These are phyloP conservation scores for Bolinopsis microptera DNA, from an alignment of 37 sponge, comb jelly and placozoan species.

Conservation along the genomic window DNA sequence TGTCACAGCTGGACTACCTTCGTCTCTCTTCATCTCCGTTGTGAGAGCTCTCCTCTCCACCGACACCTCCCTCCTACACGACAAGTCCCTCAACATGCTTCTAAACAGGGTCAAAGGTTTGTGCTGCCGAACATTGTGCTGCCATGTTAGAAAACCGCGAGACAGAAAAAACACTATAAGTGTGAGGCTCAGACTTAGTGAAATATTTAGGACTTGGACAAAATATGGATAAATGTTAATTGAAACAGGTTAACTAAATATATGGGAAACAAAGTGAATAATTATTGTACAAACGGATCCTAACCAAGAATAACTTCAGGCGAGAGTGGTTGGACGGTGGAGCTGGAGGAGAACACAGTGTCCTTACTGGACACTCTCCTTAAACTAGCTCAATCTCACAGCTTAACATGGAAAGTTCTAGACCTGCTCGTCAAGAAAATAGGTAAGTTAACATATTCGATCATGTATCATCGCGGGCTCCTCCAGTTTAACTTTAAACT, in stretches of 20 bases:
- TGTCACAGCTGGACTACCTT: constrained; percentile 20
- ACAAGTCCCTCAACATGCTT: constrained; percentile 17
- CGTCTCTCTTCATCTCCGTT: constrained; percentile 9
- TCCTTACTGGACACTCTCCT: constrained; percentile 9
- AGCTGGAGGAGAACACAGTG: constrained; percentile 24
- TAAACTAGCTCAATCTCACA: constrained; percentile 25
- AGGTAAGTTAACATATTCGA: not conserved
- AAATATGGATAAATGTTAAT: too few relatives aligned
- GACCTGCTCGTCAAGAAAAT: constrained; percentile 50
- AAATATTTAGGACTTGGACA: too few relatives aligned
- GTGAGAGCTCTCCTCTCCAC: constrained; percentile 47
- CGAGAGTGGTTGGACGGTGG: constrained; percentile 19
- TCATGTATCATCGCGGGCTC: too few relatives aligned
- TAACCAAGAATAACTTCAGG: constrained; percentile 37
- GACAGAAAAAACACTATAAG: too few relatives aligned
- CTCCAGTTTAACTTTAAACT: too few relatives aligned
- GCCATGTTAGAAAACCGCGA: too few relatives aligned
- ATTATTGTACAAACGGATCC: too few relatives aligned
- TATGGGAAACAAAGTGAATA: too few relatives aligned
- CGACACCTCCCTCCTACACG: constrained; percentile 32
- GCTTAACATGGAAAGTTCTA: constrained; percentile 7
- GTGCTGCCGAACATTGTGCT: not conserved
- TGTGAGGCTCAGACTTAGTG: too few relatives aligned
- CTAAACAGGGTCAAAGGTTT: constrained; percentile 38
- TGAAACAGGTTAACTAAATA: too few relatives aligned